Evolutionary conservation across 2,888 invertebrate species (phyloP).

Genomic region (Andricus quercusramuli): DNA sequence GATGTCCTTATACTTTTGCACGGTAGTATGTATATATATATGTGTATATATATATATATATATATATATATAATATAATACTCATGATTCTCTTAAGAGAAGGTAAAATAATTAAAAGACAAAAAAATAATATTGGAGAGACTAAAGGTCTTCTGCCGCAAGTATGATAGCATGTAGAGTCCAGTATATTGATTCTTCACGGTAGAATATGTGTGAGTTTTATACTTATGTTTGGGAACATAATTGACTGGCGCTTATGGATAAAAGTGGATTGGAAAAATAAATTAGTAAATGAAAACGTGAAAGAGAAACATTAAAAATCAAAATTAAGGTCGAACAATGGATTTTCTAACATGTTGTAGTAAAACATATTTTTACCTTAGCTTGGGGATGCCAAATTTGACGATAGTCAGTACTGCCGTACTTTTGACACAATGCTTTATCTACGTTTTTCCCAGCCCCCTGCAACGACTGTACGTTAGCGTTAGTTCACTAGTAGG

Average conservation of each 20-base stretch:
- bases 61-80: too few relatives aligned
- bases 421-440: too few relatives aligned
- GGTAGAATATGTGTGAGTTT: slow-evolving; percentile 68
- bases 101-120: slow-evolving; percentile 40
- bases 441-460: too few relatives aligned
- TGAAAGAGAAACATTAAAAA: background rate
- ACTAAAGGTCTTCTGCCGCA: slow-evolving; percentile 62
- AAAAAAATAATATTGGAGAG: slow-evolving; percentile 39
- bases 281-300: background rate
- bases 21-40: too few relatives aligned
- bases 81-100: slow-evolving; percentile 41
- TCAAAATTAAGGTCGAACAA: background rate
- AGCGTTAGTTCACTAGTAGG: too few relatives aligned
- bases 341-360: background rate
- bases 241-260: slow-evolving; percentile 51
- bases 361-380: background rate
- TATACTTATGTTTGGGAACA: slow-evolving; percentile 51
- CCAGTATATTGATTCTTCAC: slow-evolving; percentile 60
- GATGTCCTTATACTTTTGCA: too few relatives aligned
- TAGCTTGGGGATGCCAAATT: background rate
- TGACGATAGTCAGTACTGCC: background rate
- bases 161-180: slow-evolving; percentile 74
- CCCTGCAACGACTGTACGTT: too few relatives aligned
- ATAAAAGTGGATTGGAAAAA: slow-evolving; percentile 31
- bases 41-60: too few relatives aligned